Conservation (phyloP, 2,113 vertebrate genomes). For the Ophthalmolycus amberensis region DNA sequence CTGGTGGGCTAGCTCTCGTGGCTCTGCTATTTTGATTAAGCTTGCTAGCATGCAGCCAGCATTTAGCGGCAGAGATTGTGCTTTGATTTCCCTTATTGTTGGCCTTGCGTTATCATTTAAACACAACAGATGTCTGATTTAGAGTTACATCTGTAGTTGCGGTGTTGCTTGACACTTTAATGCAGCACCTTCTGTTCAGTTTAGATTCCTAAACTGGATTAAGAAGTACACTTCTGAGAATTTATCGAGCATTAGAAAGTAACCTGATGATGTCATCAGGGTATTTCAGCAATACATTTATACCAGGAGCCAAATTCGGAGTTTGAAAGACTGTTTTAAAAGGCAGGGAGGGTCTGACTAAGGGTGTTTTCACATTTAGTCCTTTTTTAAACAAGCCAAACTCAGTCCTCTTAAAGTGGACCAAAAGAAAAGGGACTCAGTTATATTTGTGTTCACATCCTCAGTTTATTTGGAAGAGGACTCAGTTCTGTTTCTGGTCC, state of each 20-base stretch:
- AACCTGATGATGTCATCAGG: not conserved
- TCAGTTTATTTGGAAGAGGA: too few relatives aligned
- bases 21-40: constrained; percentile 17
- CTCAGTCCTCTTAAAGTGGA: too few relatives aligned
- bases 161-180: constrained; percentile 21
- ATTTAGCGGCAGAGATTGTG: constrained; percentile 8
- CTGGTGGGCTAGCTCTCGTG: constrained; percentile 7
- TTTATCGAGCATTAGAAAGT: not conserved
- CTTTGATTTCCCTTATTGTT: constrained; percentile 43
- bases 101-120: constrained; percentile 23
- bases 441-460: too few relatives aligned
- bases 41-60: constrained; percentile 7
- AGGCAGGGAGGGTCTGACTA: not conserved
- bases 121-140: constrained; percentile 55
- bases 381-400: too few relatives aligned
- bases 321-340: not conserved
- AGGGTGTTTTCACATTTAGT: too few relatives aligned
- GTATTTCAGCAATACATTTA: not conserved
- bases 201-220: not conserved
- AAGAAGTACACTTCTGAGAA: not conserved
- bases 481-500: too few relatives aligned
- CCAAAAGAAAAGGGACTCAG: too few relatives aligned
- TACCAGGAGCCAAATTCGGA: not conserved
- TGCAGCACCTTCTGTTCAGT: constrained; percentile 31
- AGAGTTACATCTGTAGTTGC: constrained; percentile 49